Base-by-base conservation (phyloP, 2,797 vertebrate genomes). In the Hydrolagus colliei region DNA sequence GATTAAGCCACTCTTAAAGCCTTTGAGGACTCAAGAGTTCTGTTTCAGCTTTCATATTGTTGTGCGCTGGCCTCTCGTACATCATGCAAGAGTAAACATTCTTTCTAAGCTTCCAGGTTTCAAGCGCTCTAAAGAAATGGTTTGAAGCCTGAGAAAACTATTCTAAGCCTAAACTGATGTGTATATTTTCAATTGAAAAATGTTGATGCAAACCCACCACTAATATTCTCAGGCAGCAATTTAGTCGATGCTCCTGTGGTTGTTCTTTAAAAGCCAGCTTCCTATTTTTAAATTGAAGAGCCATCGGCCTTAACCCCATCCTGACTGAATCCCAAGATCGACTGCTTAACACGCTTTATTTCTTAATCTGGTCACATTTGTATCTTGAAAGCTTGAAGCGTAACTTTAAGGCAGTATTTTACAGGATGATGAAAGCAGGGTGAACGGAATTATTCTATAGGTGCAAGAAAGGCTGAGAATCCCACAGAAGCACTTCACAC, bases 1-100 rank as follows among this genome's bases (percentile, higher is more conserved):
- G 68, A 82, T 82, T 82, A 67, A 82, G 78, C 78, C 65, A 18
- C 78, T 32, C 65, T 32, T 16, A 52, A 82, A 82, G 62, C 79
- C 41, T 82, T 82, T 41, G 63, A 82, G 65, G 10, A 7, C 32
- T 82, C 63, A 82, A 82, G 79, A 32, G 27, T 65, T 68, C 68
- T 82, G 79, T 68, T 52, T 52, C 6, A 41, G 67, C 65, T 32
- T 68, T 82, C 20, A 82, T 32, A 82, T 67, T 41, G 20, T 52
- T 82, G 27, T 82, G 79, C 41, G 78, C 67, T 82, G 63, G 22
- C 27, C n/a, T 82, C 63, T 82, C 32, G 35, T 32, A 68, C 8
- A 20, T 82, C 20, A 41, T 20, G 67, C 62, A 82, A 18, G 78
- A 67, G 67, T 52, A 68, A 68, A 9, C 67, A 68, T 41, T 82